Conservation (phyloP, 2,888 invertebrate genomes). For the Cerceris ruficornis region DNA sequence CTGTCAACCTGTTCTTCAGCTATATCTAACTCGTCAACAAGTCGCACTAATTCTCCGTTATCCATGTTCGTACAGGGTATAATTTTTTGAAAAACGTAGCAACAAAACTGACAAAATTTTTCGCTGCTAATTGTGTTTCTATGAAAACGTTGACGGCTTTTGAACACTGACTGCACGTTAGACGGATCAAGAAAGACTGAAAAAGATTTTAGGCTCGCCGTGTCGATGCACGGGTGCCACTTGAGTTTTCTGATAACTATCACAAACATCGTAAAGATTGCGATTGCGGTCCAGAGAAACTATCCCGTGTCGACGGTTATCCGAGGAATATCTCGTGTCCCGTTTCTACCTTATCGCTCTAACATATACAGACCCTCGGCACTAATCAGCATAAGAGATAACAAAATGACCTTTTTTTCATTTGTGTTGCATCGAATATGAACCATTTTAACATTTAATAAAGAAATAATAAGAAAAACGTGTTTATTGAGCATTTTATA, state of each 20-base stretch:
- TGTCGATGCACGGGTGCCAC: conserved; percentile 34
- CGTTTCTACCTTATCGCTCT: conserved; percentile 36
- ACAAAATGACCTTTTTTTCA: conserved; percentile 25
- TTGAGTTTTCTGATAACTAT: conserved; percentile 38
- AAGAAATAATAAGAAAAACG: too few species aligned
- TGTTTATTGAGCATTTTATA: too few species aligned
- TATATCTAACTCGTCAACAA: conserved; percentile 19
- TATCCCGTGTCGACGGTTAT: conserved; percentile 37
- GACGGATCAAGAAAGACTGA: conserved; percentile 37
- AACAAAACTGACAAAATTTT: conserved; percentile 18
- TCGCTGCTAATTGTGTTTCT: conserved; percentile 13
- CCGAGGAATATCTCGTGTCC: conserved; percentile 34
- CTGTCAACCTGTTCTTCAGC: conserved; percentile 23
- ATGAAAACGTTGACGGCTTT: conserved; percentile 26
- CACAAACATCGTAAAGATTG: conserved; percentile 39
- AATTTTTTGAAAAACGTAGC: conserved; percentile 13
- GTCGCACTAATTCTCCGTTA: conserved; percentile 28
- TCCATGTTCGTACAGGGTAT: conserved; percentile 27
- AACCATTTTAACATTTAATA: conserved; percentile 25
- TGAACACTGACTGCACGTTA: conserved; percentile 35
- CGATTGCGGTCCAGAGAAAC: conserved; percentile 40
- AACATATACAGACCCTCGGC: conserved; percentile 17
- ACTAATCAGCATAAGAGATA: conserved; percentile 25
- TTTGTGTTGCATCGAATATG: conserved; percentile 20
- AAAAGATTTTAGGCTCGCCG: conserved; percentile 32